Evolutionary conservation across 2,888 invertebrate genomes (phyloP).

Genomic region (Abrostola triplasia): DNA sequence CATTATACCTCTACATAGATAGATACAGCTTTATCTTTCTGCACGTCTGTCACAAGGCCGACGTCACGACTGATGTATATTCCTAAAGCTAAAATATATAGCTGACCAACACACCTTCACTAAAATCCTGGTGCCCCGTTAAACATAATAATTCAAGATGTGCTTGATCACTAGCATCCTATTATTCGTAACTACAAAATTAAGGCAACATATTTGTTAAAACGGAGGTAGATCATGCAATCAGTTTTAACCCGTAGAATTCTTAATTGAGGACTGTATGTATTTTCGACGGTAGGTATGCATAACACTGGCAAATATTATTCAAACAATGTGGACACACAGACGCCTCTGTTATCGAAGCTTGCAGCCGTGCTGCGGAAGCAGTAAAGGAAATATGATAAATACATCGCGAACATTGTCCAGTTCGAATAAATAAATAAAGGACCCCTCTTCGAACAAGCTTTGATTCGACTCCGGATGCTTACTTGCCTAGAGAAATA

Average conservation of each 20-base stretch:
- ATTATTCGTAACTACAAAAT: too few species aligned
- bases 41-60: conserved; percentile 72
- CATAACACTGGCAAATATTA: conserved; percentile 37
- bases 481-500: conserved; percentile 3
- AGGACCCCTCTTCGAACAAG: conserved; percentile 28
- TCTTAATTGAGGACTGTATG: too few species aligned
- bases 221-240: too few species aligned
- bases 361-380: conserved; percentile 76
- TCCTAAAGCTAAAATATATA: conserved; percentile 27
- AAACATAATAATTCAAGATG: not conserved
- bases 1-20: conserved; percentile 63
- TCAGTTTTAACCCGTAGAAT: too few species aligned
- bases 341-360: conserved; percentile 72
- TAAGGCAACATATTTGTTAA: too few species aligned
- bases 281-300: conserved; percentile 4
- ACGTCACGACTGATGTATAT: conserved; percentile 59
- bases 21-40: conserved; percentile 77
- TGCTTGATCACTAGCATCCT: too few species aligned
- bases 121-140: not conserved
- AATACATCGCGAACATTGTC: conserved; percentile 76
- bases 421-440: conserved; percentile 62
- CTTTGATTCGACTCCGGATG: conserved; percentile 23
- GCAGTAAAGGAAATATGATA: conserved; percentile 82
- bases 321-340: conserved; percentile 58
- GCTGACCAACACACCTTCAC: conserved; percentile 1